Evolutionary conservation across 92 coral and sea anemone genomes (phyloP).

Genomic region (Blastomussa wellsi): DNA sequence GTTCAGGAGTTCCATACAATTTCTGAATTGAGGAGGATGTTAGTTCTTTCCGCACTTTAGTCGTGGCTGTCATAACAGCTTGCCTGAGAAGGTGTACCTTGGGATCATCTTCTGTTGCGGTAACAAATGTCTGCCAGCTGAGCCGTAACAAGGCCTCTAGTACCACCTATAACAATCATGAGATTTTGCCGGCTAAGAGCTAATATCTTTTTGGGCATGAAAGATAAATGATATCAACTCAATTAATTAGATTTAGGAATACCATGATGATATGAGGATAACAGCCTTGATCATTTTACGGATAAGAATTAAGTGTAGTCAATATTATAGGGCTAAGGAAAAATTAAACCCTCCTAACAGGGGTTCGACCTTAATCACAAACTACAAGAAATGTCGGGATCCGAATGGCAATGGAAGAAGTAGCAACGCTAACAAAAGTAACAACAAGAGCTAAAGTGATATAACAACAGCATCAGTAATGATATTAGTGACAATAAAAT

Average conservation of each 20-base stretch:
- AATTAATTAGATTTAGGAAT: neutral
- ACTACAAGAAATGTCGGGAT: neutral
- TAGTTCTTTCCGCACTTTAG: neutral
- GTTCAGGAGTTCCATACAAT: neutral
- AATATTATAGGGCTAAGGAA: neutral
- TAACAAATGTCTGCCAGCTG: neutral
- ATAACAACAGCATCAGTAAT: neutral
- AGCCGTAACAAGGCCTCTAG: constrained; percentile 6
- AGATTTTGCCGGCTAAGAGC: neutral
- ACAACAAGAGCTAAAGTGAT: neutral
- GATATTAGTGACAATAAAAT: neutral
- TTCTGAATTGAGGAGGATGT: neutral
- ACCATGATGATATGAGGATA: neutral
- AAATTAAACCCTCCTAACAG: neutral
- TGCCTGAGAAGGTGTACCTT: neutral
- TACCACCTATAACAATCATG: neutral
- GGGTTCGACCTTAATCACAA: neutral
- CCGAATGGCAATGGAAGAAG: neutral
- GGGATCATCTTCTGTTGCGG: neutral
- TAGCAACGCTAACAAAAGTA: neutral
- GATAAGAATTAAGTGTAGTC: neutral
- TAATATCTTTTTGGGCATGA: neutral
- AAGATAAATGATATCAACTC: no score
- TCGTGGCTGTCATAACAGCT: neutral
- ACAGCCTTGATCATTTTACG: neutral